phyloP scores from a whole-genome alignment of 2,797 vertebrate genomes.

The Alca torda region DNA sequence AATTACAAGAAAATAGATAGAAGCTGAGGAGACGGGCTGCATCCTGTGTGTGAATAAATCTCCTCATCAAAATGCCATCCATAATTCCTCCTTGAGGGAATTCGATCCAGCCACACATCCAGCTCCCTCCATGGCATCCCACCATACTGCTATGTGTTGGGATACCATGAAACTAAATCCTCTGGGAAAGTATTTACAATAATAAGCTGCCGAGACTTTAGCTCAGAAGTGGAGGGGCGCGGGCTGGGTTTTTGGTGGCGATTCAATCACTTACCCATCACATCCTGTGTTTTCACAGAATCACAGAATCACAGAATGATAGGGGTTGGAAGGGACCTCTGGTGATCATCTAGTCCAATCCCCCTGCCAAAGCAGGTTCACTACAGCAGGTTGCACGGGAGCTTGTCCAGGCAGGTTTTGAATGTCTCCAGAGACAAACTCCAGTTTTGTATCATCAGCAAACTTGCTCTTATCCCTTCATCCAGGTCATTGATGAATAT shows the following conservation, averaged over 20 bases:
- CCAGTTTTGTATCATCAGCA: too few species aligned
- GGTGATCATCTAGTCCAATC: too few species aligned
- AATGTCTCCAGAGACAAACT: too few species aligned
- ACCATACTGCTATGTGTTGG: background rate
- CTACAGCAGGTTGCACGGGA: too few species aligned
- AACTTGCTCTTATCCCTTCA: too few species aligned
- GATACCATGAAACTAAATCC: background rate
- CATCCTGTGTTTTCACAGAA: background rate
- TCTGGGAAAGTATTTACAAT: background rate
- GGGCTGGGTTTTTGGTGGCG: background rate
- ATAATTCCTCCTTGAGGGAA: background rate
- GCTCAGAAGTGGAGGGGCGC: background rate
- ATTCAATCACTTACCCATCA: background rate
- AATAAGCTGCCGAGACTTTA: background rate
- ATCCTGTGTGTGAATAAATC: background rate
- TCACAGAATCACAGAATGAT: too few species aligned
- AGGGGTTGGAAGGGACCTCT: too few species aligned
- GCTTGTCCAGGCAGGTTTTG: too few species aligned
- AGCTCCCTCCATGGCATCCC: background rate
- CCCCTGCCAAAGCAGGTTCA: too few species aligned
- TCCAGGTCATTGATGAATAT: too few species aligned
- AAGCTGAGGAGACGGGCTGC: background rate
- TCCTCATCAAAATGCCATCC: background rate
- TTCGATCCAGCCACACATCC: background rate
- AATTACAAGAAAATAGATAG: constrained; percentile 56